A percentile compares a stretch with the other conserved stretches of the same genome.
Conservation (phyloP, 1,140 invertebrate genomes). For the Pogonognathellus flavescens region DNA sequence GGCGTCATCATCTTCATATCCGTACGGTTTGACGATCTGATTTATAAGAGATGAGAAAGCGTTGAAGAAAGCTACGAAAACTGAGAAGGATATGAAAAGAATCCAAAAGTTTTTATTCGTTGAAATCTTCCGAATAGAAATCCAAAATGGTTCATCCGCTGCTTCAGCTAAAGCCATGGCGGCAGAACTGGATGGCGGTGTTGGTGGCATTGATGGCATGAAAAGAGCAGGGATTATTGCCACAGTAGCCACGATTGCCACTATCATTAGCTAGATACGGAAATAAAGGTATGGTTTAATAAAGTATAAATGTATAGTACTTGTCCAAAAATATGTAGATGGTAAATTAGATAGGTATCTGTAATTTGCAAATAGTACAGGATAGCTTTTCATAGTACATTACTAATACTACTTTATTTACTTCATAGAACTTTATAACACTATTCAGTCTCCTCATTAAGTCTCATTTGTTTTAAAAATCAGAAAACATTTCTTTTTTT, state of each 20-base stretch:
- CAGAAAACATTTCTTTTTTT: too few relatives aligned
- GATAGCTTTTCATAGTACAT: not conserved
- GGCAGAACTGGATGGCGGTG: conserved; percentile 58
- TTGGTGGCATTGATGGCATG: conserved; percentile 42
- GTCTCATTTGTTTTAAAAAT: too few relatives aligned
- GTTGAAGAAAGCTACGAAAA: conserved; percentile 59
- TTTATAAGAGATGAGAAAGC: conserved; percentile 57
- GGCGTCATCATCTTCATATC: conserved; percentile 55
- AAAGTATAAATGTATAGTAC: too few relatives aligned
- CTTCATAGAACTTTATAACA: too few relatives aligned
- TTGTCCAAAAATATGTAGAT: not conserved
- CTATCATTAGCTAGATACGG: conserved; percentile 38
- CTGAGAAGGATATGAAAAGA: conserved; percentile 50
- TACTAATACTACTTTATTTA: too few relatives aligned
- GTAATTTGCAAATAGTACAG: not conserved
- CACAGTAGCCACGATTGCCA: conserved; percentile 33
- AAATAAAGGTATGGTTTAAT: not conserved
- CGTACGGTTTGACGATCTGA: conserved; percentile 59
- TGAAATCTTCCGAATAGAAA: conserved; percentile 50
- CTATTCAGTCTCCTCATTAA: too few relatives aligned
- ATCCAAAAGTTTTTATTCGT: conserved; percentile 56
- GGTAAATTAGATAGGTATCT: too few relatives aligned
- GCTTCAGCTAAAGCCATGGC: conserved; percentile 51
- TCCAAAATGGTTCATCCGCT: conserved; percentile 57
- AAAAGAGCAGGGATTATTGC: conserved; percentile 52